Evolutionary conservation across 1,140 invertebrate genomes (phyloP).

Genomic region (Cydia strobilella): DNA sequence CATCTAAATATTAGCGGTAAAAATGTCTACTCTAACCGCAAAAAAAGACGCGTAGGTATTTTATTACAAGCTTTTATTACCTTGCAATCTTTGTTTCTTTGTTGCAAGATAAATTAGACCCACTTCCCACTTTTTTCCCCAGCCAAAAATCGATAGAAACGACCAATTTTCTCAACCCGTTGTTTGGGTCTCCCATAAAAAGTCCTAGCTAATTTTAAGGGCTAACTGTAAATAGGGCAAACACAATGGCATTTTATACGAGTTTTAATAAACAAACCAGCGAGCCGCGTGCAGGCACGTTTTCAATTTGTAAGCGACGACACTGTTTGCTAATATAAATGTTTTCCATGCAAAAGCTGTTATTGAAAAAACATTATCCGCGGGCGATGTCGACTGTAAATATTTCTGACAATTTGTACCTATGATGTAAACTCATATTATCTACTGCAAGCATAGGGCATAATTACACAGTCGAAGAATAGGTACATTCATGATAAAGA

Average conservation of each 20-base stretch:
- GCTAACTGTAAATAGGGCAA: conserved; percentile 30
- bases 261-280: conserved; percentile 34
- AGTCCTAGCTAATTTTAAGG: conserved; percentile 22
- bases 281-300: conserved; percentile 26
- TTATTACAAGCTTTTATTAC: too few species aligned
- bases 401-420: neutral
- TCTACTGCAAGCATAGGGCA: too few species aligned
- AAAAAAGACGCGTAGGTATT: too few species aligned
- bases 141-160: neutral
- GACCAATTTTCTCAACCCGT: neutral
- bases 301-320: conserved; percentile 34
- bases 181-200: neutral
- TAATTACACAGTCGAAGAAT: too few species aligned
- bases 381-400: neutral
- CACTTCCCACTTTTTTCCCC: too few species aligned
- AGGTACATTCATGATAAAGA: too few species aligned
- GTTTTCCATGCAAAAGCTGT: conserved; percentile 32
- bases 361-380: conserved; percentile 28
- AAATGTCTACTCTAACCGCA: too few species aligned
- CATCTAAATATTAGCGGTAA: too few species aligned
- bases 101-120: too few species aligned
- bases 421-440: too few species aligned
- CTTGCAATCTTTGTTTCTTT: too few species aligned
- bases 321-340: conserved; percentile 37
- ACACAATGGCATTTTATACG: conserved; percentile 30